Evolutionary conservation across 2,888 invertebrate genomes (phyloP).

Genomic region (Anthrax anthrax): DNA sequence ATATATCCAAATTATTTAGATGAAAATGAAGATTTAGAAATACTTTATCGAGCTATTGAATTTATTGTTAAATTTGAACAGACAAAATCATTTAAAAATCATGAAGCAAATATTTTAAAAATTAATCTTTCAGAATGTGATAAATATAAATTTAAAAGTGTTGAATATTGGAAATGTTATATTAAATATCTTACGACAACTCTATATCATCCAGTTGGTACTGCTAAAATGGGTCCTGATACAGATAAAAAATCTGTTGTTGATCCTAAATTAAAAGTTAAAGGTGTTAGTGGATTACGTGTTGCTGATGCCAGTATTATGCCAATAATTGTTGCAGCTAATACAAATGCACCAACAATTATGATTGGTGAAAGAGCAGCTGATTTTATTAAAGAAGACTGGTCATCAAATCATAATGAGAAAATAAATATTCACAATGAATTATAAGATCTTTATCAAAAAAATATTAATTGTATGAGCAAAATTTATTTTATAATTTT

Average conservation of each 20-base stretch:
- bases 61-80: slow-evolving; percentile 26
- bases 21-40: slow-evolving; percentile 33
- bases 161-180: slow-evolving; percentile 43
- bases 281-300: slow-evolving; percentile 48
- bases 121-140: slow-evolving; percentile 12
- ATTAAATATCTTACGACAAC: slow-evolving; percentile 39
- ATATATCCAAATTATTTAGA: slow-evolving; percentile 43
- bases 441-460: too few species aligned
- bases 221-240: slow-evolving; percentile 49
- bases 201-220: slow-evolving; percentile 54
- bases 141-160: slow-evolving; percentile 21
- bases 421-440: too few species aligned
- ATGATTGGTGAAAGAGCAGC: slow-evolving; percentile 68
- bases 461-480: too few species aligned
- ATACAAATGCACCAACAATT: slow-evolving; percentile 61
- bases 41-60: slow-evolving; percentile 34
- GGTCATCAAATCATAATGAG: too few species aligned
- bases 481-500: too few species aligned
- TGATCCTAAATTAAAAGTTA: slow-evolving; percentile 36
- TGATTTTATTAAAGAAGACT: slow-evolving; percentile 49
- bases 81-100: slow-evolving; percentile 9
- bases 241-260: slow-evolving; percentile 38
- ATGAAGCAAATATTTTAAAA: slow-evolving; percentile 4
- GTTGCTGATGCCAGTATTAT: slow-evolving; percentile 73
- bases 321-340: slow-evolving; percentile 55